Evolutionary conservation across 2,888 invertebrate species (phyloP), one percentile per base, ranked within the genome.

Genomic region (Agrypnus murinus): DNA sequence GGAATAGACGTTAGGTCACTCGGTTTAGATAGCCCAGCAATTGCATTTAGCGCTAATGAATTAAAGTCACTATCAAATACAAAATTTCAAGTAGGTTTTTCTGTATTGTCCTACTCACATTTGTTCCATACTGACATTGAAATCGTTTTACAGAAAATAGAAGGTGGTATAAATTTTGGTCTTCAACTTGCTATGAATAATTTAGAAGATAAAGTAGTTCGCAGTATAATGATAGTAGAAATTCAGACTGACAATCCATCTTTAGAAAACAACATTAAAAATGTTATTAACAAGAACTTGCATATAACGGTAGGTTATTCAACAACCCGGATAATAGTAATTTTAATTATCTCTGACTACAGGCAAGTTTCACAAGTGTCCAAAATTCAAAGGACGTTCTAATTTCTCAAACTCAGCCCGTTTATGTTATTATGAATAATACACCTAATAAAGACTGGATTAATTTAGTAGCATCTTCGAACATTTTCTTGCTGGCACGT

Each of bases 221-320:
- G 75, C 7, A 83, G 79, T 63, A 75, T 85, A 8, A 77, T 78
- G 59, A 75, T 85, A 7, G 82, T 81, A 1, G 85, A 85, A 77
- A 74, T 84, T n/a, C 79, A 81, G 66, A 78, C 79, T 4, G 71
- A 77, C 15, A 77, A 80, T 48, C 66, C 75, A 10, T 71, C 77
- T 8, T 72, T 84, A 14, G 48, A 78, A 17, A 75, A 80, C 10
- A 77, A 78, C 43, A 78, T 83, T 34, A 81, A 80, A 65, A 80
- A 75, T 14, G 81, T 84, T 17, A 63, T 81, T 2, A 77, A 74
- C 14, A 79, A 81, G 69, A 81, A 81, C 55, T 76, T 77, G 0
- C 78, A 79, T 63, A 71, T 83, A 9, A 79, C 78, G 45, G 84
- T 84, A 78, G 81, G 81, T 77, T 36, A n/a, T n/a, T n/a, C n/a